These are phyloP conservation scores for Agelas oroides DNA, from an alignment of 37 sponge, comb jelly and placozoan genomes.

Conservation along the genomic window DNA sequence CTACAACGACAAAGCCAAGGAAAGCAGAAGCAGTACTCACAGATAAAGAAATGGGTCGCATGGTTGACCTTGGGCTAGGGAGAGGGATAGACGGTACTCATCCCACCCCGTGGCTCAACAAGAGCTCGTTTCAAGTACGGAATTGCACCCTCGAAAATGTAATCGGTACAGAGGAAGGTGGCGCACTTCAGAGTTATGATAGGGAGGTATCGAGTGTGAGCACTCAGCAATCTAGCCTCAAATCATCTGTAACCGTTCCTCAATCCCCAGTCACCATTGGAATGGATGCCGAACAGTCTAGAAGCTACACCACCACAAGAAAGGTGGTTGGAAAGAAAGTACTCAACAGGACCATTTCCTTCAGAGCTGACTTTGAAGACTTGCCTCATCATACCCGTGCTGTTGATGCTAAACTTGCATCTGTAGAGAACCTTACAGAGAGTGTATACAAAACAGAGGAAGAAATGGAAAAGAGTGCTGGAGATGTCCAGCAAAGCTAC, in stretches of 20 bases:
- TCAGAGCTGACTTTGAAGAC: conserved; percentile 50
- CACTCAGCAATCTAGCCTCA: conserved; percentile 40
- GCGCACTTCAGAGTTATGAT: conserved; percentile 50
- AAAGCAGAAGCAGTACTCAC: conserved; percentile 16
- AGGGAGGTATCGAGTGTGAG: conserved; percentile 42
- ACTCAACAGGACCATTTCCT: conserved; percentile 56
- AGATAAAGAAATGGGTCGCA: conserved; percentile 11
- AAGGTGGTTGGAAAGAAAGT: conserved; percentile 49
- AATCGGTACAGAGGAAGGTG: conserved; percentile 68
- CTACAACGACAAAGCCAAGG: not conserved
- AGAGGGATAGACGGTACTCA: conserved; percentile 70
- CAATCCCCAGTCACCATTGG: conserved; percentile 31
- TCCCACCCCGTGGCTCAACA: conserved; percentile 63
- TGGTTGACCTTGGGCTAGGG: conserved; percentile 68
- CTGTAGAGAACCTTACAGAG: not conserved
- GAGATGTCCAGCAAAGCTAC: conserved; percentile 1
- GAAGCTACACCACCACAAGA: conserved; percentile 29
- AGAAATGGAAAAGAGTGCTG: conserved; percentile 13
- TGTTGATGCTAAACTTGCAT: not conserved
- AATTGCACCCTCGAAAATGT: conserved; percentile 15
- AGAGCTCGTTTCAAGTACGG: conserved; percentile 73
- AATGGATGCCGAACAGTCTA: conserved; percentile 46
- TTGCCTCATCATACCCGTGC: not conserved
- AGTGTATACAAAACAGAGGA: not conserved
- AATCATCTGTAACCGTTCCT: conserved; percentile 34